Conservation (phyloP, 2,797 vertebrate species). For the Emys orbicularis region DNA sequence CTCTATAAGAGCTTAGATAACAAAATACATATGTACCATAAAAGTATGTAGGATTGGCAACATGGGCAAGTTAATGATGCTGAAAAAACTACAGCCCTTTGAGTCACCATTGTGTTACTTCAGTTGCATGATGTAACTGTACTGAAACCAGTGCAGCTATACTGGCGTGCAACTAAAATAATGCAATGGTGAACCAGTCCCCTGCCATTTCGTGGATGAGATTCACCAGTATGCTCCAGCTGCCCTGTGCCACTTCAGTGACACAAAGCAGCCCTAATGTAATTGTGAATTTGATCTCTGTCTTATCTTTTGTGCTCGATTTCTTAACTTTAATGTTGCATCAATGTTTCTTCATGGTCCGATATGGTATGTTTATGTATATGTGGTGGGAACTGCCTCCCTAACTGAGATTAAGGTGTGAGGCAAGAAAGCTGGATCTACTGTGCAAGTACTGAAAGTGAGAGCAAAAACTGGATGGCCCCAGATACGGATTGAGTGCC, state of each 20-base stretch:
- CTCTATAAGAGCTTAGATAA: not conserved
- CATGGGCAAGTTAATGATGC: not conserved
- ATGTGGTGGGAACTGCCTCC: not conserved
- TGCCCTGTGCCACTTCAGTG: not conserved
- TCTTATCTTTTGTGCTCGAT: not conserved
- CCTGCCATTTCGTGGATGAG: not conserved
- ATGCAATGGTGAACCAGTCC: not conserved
- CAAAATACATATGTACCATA: slow-evolving; percentile 1
- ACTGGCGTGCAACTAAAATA: not conserved
- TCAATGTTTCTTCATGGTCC: accelerated
- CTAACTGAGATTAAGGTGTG: not conserved
- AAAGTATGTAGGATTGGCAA: not conserved
- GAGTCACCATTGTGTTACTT: not conserved
- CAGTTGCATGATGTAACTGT: not conserved
- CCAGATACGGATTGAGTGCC: not conserved
- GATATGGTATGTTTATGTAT: accelerated
- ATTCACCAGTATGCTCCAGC: not conserved
- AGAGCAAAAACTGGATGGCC: not conserved
- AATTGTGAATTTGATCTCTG: not conserved
- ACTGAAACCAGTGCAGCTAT: slow-evolving; percentile 34
- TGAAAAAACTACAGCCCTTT: not conserved
- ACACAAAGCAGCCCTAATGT: not conserved
- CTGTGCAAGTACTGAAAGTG: accelerated
- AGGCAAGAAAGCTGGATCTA: not conserved
- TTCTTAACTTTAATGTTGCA: not conserved